Evolutionary conservation across 2,888 invertebrate genomes (phyloP).

Genomic region (Cosmopolites sordidus): DNA sequence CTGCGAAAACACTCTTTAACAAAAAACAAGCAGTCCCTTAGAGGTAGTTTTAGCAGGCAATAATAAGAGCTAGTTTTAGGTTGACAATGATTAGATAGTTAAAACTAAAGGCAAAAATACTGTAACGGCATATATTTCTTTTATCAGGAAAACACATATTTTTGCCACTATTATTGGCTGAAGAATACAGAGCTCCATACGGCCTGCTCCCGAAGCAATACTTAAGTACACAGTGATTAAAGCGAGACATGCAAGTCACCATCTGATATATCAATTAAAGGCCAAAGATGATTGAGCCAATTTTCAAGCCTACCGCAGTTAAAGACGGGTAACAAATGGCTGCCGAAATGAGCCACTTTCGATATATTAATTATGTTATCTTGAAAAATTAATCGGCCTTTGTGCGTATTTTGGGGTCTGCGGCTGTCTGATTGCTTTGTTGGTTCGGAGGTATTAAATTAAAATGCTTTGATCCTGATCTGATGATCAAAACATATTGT

Average conservation of each 20-base stretch:
- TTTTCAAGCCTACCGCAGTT: conserved; percentile 31
- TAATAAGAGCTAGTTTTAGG: no score
- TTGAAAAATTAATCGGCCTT: conserved; percentile 12
- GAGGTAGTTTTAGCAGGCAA: no score
- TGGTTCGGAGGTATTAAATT: background rate
- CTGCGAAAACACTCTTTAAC: no score
- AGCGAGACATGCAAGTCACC: conserved; percentile 30
- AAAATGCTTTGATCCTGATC: no score
- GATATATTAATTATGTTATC: conserved; percentile 14
- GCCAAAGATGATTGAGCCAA: conserved; percentile 31
- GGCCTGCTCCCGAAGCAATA: background rate
- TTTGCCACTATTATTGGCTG: no score
- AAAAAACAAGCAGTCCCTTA: no score
- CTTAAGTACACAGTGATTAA: conserved; percentile 4
- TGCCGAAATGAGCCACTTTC: conserved; percentile 15
- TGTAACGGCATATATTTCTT: no score
- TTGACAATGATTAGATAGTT: no score
- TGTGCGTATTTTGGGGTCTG: conserved; percentile 1
- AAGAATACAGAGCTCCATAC: background rate
- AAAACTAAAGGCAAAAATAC: no score
- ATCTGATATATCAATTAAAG: conserved; percentile 39
- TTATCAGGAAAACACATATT: no score
- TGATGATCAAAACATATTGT: no score
- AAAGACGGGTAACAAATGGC: conserved; percentile 7
- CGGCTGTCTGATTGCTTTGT: background rate